A percentile compares a stretch with the other conserved stretches of the same genome.
Evolutionary conservation across 2,113 vertebrate genomes (phyloP).

Genomic region (Spilogale gracilis): DNA sequence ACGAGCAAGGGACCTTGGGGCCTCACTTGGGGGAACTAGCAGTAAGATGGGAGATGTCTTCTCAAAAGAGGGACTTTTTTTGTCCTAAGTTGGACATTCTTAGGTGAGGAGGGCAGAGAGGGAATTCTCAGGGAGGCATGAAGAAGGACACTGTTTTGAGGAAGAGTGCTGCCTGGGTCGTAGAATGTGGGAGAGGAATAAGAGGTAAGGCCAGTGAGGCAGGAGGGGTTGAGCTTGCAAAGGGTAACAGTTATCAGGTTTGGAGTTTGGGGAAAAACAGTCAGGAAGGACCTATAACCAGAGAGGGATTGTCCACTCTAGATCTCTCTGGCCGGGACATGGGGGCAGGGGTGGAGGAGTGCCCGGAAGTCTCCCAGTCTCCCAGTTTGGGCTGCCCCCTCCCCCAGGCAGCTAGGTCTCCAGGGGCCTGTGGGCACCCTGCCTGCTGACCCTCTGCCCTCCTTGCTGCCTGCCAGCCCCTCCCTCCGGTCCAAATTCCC

Average conservation of each 20-base stretch:
- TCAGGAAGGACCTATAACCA: background rate
- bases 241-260: background rate
- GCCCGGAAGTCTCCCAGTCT: background rate
- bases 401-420: background rate
- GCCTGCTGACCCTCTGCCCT: constrained; percentile 78
- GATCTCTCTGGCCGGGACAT: background rate
- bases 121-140: background rate
- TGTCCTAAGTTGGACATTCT: background rate
- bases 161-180: background rate
- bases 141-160: background rate
- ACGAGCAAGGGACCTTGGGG: background rate
- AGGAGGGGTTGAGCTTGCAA: background rate
- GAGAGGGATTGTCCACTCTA: background rate
- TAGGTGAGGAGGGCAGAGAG: background rate
- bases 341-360: no score
- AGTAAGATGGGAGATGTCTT: background rate
- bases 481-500: constrained; percentile 93
- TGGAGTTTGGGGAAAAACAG: background rate
- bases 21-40: background rate
- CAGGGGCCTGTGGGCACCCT: constrained; percentile 2
- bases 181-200: background rate
- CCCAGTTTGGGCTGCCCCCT: background rate
- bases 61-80: background rate
- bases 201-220: background rate
- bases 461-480: constrained; percentile 72